These are phyloP conservation scores for Drosophila malerkotliana DNA, from an alignment of 1,140 invertebrate species.

Conservation along the genomic window DNA sequence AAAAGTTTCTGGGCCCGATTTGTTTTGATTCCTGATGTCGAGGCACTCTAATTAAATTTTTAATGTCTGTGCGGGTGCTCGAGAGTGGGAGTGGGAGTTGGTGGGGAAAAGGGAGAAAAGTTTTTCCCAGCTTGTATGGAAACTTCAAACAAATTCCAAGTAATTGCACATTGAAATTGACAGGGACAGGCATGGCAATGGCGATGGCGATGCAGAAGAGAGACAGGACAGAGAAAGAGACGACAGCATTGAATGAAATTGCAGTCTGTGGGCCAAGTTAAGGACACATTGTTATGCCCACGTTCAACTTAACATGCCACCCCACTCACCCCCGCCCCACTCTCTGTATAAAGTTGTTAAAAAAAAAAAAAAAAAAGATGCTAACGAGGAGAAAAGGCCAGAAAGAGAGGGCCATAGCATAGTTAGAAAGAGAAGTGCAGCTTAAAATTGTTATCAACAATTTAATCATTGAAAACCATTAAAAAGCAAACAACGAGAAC, in stretches of 20 bases:
- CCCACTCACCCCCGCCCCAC: constrained; percentile 5
- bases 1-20: constrained; percentile 38
- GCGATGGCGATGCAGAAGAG: neutral
- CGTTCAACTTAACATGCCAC: constrained; percentile 54
- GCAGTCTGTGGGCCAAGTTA: constrained; percentile 48
- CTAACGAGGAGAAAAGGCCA: constrained; percentile 32
- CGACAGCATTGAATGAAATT: constrained; percentile 1
- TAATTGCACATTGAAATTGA: constrained; percentile 77
- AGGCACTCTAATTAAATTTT: constrained; percentile 72
- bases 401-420: neutral
- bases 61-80: constrained; percentile 42
- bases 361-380: constrained; percentile 33
- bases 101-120: constrained; percentile 25
- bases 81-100: neutral
- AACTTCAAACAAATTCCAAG: constrained; percentile 79
- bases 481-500: constrained; percentile 51
- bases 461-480: constrained; percentile 72
- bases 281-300: constrained; percentile 61
- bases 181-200: constrained; percentile 10
- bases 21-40: constrained; percentile 62
- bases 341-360: constrained; percentile 47
- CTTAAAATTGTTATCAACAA: constrained; percentile 62
- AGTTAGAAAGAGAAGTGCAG: constrained; percentile 12
- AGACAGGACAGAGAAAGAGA: neutral
- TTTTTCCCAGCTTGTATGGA: constrained; percentile 48